A percentile compares a stretch with the other conserved stretches of the same genome.
These are phyloP conservation scores for Plagiodera versicolora DNA, from an alignment of 2,888 invertebrate genomes.

Conservation along the genomic window DNA sequence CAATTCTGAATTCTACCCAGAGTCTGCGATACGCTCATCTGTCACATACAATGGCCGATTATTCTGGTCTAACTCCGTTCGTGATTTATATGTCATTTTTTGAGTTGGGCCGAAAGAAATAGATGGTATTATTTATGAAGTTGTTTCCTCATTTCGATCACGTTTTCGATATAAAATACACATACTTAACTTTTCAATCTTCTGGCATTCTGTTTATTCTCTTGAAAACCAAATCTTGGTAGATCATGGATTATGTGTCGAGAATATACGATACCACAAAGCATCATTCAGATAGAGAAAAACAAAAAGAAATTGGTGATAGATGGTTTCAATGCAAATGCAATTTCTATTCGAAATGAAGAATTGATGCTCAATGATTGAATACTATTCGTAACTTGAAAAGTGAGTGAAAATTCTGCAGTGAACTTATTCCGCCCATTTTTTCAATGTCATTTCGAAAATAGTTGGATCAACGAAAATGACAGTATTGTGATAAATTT, in stretches of 20 bases:
- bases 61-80: slow-evolving; percentile 44
- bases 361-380: no score
- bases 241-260: background rate
- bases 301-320: no score
- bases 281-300: no score
- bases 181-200: slow-evolving; percentile 44
- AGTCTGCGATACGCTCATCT: slow-evolving; percentile 44
- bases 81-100: slow-evolving; percentile 47
- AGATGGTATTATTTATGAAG: slow-evolving; percentile 37
- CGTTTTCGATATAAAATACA: slow-evolving; percentile 40
- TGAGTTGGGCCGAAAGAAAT: slow-evolving; percentile 35
- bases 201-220: slow-evolving; percentile 39
- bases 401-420: no score
- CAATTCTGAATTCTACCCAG: no score
- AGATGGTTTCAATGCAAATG: no score
- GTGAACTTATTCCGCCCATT: no score
- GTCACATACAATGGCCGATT: slow-evolving; percentile 49
- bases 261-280: background rate
- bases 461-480: no score
- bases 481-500: no score
- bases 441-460: no score
- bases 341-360: no score
- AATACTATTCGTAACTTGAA: no score
- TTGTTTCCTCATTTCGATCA: slow-evolving; percentile 42
- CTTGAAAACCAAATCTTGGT: slow-evolving; percentile 30